Evolutionary conservation across 2,113 vertebrate species (phyloP).

Genomic region (Aphyosemion australe): DNA sequence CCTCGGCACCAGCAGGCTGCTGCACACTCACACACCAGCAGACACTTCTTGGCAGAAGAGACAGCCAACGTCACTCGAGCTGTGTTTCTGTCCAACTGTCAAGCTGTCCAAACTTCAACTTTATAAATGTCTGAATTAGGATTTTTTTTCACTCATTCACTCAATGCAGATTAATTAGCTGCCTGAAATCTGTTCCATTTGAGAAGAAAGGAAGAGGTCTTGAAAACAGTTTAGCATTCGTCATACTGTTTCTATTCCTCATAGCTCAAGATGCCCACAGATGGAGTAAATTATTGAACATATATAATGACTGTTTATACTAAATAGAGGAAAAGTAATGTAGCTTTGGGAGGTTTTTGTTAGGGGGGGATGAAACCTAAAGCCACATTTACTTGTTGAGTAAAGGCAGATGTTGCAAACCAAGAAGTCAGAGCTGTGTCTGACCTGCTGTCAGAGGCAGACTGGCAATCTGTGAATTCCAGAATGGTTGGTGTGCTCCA

Average conservation of each 20-base stretch:
- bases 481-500: too few relatives aligned
- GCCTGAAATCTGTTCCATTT: background rate
- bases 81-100: constrained; percentile 16
- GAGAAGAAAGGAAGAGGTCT: constrained; percentile 8
- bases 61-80: constrained; percentile 4
- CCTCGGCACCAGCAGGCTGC: constrained; percentile 6
- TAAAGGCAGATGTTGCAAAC: too few relatives aligned
- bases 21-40: constrained; percentile 14
- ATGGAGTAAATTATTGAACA: too few relatives aligned
- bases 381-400: too few relatives aligned
- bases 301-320: too few relatives aligned
- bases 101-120: constrained; percentile 12
- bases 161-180: constrained; percentile 13
- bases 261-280: too few relatives aligned
- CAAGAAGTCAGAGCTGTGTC: too few relatives aligned
- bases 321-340: too few relatives aligned
- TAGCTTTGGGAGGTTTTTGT: too few relatives aligned
- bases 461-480: too few relatives aligned
- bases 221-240: background rate
- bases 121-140: constrained; percentile 1
- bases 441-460: too few relatives aligned
- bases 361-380: too few relatives aligned
- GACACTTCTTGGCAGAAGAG: constrained; percentile 14
- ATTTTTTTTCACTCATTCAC: constrained; percentile 13
- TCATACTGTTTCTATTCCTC: constrained; percentile 6